Evolutionary conservation across 2,113 vertebrate genomes (phyloP).

Genomic region (Aldabrachelys gigantea): DNA sequence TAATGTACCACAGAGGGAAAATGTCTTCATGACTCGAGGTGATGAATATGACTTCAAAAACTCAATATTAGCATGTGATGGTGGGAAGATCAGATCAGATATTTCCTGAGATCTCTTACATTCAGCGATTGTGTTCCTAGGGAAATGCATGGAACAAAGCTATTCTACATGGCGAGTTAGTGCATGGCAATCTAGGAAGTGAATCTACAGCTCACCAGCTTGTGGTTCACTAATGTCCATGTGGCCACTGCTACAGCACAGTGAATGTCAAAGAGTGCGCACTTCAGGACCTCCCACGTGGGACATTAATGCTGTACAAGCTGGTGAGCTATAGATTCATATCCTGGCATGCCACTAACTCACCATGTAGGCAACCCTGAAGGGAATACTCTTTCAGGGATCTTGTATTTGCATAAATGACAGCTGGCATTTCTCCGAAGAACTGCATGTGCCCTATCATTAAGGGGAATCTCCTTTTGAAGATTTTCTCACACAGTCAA

Average conservation of each 20-base stretch:
- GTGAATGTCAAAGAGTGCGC: neutral
- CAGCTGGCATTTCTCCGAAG: neutral
- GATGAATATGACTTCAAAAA: neutral
- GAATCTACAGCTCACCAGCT: neutral
- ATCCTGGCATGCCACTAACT: neutral
- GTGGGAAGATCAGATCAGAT: neutral
- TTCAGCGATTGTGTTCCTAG: neutral
- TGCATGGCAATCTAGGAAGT: neutral
- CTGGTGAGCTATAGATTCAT: neutral
- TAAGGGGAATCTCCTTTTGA: neutral
- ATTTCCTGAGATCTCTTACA: neutral
- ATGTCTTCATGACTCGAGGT: neutral
- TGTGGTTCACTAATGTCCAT: neutral
- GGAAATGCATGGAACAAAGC: neutral
- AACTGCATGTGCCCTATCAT: neutral
- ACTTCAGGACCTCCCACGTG: neutral
- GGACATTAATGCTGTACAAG: neutral
- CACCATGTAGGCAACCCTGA: neutral
- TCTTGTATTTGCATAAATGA: neutral
- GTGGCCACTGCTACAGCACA: neutral
- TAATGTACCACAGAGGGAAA: neutral
- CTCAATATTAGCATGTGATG: neutral
- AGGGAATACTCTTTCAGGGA: neutral
- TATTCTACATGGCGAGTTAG: neutral
- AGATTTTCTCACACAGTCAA: neutral